Evolutionary conservation across 2,888 invertebrate genomes (phyloP).

Genomic region (Cybosia mesomella): DNA sequence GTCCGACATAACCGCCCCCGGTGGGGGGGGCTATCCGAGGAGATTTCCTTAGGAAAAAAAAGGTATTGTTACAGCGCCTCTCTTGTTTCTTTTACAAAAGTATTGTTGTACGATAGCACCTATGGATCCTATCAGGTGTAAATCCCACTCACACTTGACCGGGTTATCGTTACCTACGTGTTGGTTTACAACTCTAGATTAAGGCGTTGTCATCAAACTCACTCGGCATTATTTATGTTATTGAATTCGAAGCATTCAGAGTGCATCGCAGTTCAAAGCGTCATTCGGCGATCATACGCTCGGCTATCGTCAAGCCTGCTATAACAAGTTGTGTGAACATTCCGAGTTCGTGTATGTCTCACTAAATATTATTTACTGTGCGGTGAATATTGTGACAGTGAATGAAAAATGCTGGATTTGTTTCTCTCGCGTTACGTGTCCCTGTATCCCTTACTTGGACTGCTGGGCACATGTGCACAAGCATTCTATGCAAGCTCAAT

Average conservation of each 20-base stretch:
- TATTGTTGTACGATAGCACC: too few species aligned
- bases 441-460: slow-evolving; percentile 74
- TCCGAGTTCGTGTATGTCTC: neutral
- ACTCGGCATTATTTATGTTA: neutral
- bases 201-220: neutral
- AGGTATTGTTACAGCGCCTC: too few species aligned
- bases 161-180: neutral
- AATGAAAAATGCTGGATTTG: slow-evolving; percentile 57
- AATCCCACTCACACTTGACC: too few species aligned
- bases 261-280: neutral
- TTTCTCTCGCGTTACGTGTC: slow-evolving; percentile 58
- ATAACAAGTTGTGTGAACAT: neutral
- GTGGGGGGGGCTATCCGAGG: too few species aligned
- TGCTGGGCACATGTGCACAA: slow-evolving; percentile 75
- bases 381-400: slow-evolving; percentile 16
- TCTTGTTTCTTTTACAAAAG: too few species aligned
- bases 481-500: slow-evolving; percentile 66
- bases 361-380: neutral
- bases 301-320: neutral
- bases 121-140: too few species aligned
- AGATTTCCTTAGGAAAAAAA: too few species aligned
- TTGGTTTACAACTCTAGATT: neutral
- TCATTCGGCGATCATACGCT: neutral
- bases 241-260: neutral
- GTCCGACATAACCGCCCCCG: too few species aligned